Evolutionary conservation across 2,888 invertebrate genomes (phyloP).

Genomic region (Dione vanillae): DNA sequence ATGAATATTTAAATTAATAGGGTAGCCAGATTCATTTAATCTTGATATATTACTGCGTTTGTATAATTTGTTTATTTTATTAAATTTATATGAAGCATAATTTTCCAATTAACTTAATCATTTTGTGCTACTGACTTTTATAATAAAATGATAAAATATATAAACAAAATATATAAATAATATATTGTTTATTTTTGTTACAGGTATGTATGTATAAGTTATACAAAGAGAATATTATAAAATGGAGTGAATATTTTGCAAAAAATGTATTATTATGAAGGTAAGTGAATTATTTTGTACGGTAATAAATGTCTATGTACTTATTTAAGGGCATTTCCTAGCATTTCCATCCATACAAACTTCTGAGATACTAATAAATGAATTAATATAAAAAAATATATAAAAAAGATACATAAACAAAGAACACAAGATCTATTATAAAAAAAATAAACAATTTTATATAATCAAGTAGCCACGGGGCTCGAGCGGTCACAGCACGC

Average conservation of each 20-base stretch:
- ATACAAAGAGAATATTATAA: not conserved
- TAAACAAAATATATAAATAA: no score
- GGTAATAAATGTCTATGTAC: not conserved
- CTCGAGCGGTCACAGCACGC: slow-evolving; percentile 40
- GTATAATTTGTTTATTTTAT: slow-evolving; percentile 19
- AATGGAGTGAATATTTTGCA: not conserved
- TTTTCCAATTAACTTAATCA: not conserved
- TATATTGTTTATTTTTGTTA: slow-evolving; percentile 52
- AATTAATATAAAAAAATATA: not conserved
- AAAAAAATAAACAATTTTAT: slow-evolving; percentile 19
- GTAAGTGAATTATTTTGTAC: not conserved
- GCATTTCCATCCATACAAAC: not conserved
- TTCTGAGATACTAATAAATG: not conserved
- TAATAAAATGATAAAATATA: no score
- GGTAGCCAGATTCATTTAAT: slow-evolving; percentile 53
- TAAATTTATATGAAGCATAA: not conserved
- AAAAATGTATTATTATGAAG: not conserved
- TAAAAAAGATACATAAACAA: not conserved
- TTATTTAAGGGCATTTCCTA: not conserved
- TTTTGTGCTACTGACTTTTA: not conserved
- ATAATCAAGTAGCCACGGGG: slow-evolving; percentile 26
- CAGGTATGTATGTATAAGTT: slow-evolving; percentile 69
- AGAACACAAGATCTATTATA: not conserved
- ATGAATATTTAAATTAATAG: slow-evolving; percentile 71
- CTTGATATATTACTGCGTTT: slow-evolving; percentile 56